Base-by-base conservation (phyloP, 2,888 invertebrate genomes). In the Agrenia bidenticulata region DNA sequence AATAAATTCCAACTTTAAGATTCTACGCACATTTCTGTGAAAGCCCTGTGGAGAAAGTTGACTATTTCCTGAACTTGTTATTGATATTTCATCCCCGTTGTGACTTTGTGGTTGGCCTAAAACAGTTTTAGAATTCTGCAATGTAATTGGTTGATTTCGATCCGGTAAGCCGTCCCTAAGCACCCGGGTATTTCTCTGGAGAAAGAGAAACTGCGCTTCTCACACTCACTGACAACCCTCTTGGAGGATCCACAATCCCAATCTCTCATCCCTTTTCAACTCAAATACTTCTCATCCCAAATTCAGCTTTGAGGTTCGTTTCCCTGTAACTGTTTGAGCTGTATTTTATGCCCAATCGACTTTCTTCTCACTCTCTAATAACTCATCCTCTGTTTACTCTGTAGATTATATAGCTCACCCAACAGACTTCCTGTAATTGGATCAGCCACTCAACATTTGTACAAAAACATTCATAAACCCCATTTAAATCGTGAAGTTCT, bases 71-170 rank as follows among this genome's bases (percentile, higher is more conserved):
- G 32, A 32, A 32, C 32, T 11, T 32, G 32, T 32, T 32, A 32
- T 32, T 32, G 45, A 45, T 19, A 45, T 45, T 45, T 19, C 45
- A 32, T 32, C 32, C 32, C 5, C 11, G 32, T 32, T 11, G 11
- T 11, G 32, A 32, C 32, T 32, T 32, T 4, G 32, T 32, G 32
- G 32, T 32, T 32, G 32, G 32, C 32, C 11, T 32, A 4, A 32
- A 32, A 11, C n/a, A 7, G 32, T 32, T 32, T 32, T 7, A 32
- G 13, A 24, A 51, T 7, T 21, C 51, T 51, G 4, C 23, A 7
- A 7, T 23, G 66, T 74, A 72, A 72, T 72, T 74, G 74, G 74
- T 74, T 70, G 74, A 70, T 67, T 69, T 66, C 66, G 70, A 67
- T 66, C 63, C 57, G 55, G 41, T 51, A 67, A 70, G 67, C 72